A percentile compares a stretch with the other conserved stretches of the same genome.
Evolutionary conservation across 2,797 vertebrate genomes (phyloP).

Genomic region (Mycteria americana): DNA sequence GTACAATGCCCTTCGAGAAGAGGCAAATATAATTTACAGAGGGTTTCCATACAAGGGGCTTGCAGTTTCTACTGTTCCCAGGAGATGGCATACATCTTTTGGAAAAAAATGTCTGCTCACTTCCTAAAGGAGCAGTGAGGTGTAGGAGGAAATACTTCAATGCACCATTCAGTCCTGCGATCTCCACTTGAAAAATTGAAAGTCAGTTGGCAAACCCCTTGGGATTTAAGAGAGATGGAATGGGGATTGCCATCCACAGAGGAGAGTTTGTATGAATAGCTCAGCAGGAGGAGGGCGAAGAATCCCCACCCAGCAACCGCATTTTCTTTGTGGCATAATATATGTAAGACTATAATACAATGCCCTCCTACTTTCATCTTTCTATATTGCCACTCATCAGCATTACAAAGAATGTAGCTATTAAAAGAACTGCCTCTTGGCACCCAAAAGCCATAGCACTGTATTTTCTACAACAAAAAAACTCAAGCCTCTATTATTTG

Average conservation of each 20-base stretch:
- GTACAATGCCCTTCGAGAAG: background rate
- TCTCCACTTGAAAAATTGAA: slow-evolving; percentile 42
- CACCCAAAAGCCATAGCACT: slow-evolving; percentile 53
- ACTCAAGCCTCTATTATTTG: slow-evolving; percentile 46
- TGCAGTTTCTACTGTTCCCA: slow-evolving; percentile 49
- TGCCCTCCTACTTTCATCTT: slow-evolving; percentile 68
- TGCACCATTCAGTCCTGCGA: background rate
- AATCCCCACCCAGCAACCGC: slow-evolving; percentile 54
- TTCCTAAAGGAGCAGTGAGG: background rate
- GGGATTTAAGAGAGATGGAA: background rate
- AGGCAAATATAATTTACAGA: background rate
- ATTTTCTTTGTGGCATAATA: slow-evolving; percentile 67
- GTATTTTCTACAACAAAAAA: slow-evolving; percentile 63
- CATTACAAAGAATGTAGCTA: slow-evolving; percentile 63
- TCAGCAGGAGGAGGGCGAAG: slow-evolving; percentile 13
- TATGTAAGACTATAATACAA: slow-evolving; percentile 64
- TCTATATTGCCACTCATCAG: slow-evolving; percentile 67
- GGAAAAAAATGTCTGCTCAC: slow-evolving; percentile 12
- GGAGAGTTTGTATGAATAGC: slow-evolving; percentile 2
- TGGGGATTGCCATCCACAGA: background rate
- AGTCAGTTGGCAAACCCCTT: background rate
- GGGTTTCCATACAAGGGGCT: background rate
- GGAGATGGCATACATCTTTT: slow-evolving; percentile 59
- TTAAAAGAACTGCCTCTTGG: slow-evolving; percentile 58
- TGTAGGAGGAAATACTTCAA: slow-evolving; percentile 12